Evolutionary conservation across 2,888 invertebrate genomes (phyloP).

Genomic region (Drosophila histrio): DNA sequence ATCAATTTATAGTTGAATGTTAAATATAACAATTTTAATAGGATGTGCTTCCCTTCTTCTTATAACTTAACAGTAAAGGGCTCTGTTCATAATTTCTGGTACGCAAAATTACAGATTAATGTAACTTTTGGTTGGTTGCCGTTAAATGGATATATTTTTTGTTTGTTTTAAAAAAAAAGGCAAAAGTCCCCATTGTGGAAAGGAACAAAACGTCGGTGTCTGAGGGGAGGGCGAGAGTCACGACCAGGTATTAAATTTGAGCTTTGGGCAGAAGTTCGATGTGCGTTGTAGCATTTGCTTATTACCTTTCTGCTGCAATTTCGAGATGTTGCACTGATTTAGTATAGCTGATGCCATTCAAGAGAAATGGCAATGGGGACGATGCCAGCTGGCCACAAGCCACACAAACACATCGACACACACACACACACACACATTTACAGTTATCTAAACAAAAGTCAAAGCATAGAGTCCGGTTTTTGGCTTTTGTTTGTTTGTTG

Average conservation of each 20-base stretch:
- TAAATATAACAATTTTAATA: too few species aligned
- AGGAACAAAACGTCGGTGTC: background rate
- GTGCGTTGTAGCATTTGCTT: slow-evolving; percentile 17
- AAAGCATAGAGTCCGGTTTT: slow-evolving; percentile 28
- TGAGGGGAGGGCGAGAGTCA: background rate
- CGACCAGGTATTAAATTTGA: background rate
- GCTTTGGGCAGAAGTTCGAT: background rate
- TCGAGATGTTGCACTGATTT: slow-evolving; percentile 11
- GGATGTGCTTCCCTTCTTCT: too few species aligned
- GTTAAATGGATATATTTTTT: too few species aligned
- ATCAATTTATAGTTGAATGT: too few species aligned
- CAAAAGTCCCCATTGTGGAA: background rate
- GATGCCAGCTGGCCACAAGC: slow-evolving; percentile 2
- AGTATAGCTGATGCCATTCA: background rate
- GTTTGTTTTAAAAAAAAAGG: too few species aligned
- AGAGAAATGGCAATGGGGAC: background rate
- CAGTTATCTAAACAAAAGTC: slow-evolving; percentile 29
- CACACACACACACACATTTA: background rate
- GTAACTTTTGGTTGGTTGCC: too few species aligned
- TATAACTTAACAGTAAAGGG: too few species aligned
- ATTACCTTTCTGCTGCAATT: slow-evolving; percentile 20
- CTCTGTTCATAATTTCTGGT: too few species aligned
- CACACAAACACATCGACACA: background rate
- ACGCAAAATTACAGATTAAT: too few species aligned
- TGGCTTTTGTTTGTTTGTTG: slow-evolving; percentile 19